Conservation (phyloP, 1,140 invertebrate genomes). For the Bombus picipes region DNA sequence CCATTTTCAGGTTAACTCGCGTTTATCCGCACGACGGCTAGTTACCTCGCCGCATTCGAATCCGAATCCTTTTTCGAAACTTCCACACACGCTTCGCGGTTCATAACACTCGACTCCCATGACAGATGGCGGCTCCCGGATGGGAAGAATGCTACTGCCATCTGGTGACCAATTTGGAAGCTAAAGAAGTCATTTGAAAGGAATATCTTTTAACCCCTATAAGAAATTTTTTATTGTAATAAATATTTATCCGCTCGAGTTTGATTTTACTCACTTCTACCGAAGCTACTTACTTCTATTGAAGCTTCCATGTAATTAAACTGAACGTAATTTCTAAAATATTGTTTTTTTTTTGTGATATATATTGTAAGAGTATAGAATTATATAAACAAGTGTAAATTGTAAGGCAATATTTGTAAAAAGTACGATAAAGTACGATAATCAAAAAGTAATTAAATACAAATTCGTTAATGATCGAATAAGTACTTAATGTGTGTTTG, state of each 20-base stretch:
- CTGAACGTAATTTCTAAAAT: background rate
- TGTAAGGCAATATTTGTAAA: background rate
- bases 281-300: background rate
- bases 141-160: slow-evolving; percentile 35
- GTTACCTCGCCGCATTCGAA: slow-evolving; percentile 67
- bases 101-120: slow-evolving; percentile 27
- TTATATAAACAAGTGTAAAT: slow-evolving; percentile 1
- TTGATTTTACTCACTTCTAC: background rate
- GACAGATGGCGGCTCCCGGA: slow-evolving; percentile 52
- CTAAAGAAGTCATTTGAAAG: background rate
- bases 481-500: background rate
- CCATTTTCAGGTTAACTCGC: slow-evolving; percentile 77
- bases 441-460: background rate
- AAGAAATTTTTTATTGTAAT: background rate
- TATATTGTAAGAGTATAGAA: background rate
- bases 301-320: background rate
- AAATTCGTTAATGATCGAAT: background rate
- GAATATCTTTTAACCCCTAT: background rate
- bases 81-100: slow-evolving; percentile 62
- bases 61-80: slow-evolving; percentile 71
- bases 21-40: slow-evolving; percentile 65
- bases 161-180: background rate
- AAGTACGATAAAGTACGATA: background rate
- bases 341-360: background rate
- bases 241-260: too few relatives aligned